Percentiles rank a stretch among this genome's conserved stretches.
Evolutionary conservation across 1,140 invertebrate genomes (phyloP).

Genomic region (Euwallacea fornicatus): DNA sequence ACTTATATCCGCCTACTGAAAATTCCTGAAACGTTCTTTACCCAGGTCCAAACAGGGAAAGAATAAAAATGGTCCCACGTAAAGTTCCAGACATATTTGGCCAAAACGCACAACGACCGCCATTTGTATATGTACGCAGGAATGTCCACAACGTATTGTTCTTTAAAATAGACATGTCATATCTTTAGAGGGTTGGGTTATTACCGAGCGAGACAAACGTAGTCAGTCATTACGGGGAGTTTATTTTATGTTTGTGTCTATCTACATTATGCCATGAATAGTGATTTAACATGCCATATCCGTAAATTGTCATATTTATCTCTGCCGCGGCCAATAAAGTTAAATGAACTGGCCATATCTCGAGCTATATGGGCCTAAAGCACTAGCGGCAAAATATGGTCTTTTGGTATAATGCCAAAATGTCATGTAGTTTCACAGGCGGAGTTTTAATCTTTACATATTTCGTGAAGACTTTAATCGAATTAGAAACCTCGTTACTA

Average conservation of each 20-base stretch:
- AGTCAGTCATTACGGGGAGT: too few relatives aligned
- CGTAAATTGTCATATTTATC: constrained; percentile 19
- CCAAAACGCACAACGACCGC: constrained; percentile 4
- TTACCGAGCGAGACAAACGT: too few relatives aligned
- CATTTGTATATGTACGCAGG: constrained; percentile 7
- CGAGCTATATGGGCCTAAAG: background rate
- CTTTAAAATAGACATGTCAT: too few relatives aligned
- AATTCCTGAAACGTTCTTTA: constrained; percentile 10
- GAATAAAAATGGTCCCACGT: constrained; percentile 10
- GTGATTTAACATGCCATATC: constrained; percentile 12
- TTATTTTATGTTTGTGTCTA: background rate
- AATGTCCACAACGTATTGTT: background rate
- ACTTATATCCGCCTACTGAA: constrained; percentile 2
- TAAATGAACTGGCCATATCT: constrained; percentile 22
- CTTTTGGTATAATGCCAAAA: background rate
- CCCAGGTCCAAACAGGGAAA: background rate
- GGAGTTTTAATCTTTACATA: background rate
- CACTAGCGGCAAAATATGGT: background rate
- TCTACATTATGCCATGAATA: constrained; percentile 2
- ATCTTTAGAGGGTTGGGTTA: too few relatives aligned
- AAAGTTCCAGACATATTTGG: constrained; percentile 13
- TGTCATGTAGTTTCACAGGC: background rate
- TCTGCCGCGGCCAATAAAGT: constrained; percentile 10
- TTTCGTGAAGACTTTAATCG: background rate
- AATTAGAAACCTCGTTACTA: background rate